Percentiles rank a stretch among this genome's conserved stretches.
These are phyloP conservation scores for Buceros bicornis DNA, from an alignment of 2,797 vertebrate genomes.

Conservation along the genomic window DNA sequence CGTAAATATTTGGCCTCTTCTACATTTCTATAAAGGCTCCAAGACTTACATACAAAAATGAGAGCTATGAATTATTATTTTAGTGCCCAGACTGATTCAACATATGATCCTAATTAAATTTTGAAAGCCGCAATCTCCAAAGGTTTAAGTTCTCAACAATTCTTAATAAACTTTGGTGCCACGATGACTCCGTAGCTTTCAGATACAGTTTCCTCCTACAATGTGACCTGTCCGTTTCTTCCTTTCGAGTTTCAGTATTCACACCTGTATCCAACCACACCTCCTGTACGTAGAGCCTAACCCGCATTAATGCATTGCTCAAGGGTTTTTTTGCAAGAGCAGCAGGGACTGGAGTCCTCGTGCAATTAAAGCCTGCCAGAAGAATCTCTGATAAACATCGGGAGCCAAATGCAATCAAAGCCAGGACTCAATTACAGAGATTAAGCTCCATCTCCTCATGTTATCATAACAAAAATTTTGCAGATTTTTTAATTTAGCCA, in stretches of 20 bases:
- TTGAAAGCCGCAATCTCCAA: not conserved
- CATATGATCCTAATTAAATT: not conserved
- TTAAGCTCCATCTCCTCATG: not conserved
- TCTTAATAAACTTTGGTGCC: not conserved
- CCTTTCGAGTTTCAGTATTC: not conserved
- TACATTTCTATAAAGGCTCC: not conserved
- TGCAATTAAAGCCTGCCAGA: not conserved
- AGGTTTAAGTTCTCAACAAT: not conserved
- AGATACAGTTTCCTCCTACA: not conserved
- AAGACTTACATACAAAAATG: not conserved
- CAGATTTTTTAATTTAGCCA: not conserved
- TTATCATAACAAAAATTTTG: not conserved
- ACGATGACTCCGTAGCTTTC: not conserved
- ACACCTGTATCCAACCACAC: not conserved
- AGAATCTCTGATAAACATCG: not conserved
- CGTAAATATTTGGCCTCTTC: not conserved
- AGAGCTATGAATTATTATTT: not conserved
- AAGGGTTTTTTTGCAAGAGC: not conserved
- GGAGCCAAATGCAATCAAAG: not conserved
- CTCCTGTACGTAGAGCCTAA: not conserved
- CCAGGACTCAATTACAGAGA: not conserved
- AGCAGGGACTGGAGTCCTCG: not conserved
- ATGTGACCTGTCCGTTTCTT: not conserved
- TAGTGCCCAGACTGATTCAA: not conserved
- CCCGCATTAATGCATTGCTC: not conserved